Evolutionary conservation across 1,140 invertebrate genomes (phyloP).

Genomic region (Drosophila ananassae): DNA sequence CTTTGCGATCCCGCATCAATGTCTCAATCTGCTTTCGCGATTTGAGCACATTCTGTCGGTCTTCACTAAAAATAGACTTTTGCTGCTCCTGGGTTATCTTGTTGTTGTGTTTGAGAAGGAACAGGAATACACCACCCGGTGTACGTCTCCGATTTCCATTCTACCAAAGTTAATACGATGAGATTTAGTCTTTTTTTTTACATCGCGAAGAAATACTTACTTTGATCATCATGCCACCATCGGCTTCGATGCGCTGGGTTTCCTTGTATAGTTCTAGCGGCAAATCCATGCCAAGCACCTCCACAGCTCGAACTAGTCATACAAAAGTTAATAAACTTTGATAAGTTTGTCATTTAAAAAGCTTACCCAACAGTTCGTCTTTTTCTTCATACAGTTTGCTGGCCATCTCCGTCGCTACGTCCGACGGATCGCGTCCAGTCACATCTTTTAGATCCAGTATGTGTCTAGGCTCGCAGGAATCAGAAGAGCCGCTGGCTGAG

Average conservation of each 20-base stretch:
- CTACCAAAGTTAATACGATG: constrained; percentile 83
- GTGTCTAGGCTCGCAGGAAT: constrained; percentile 67
- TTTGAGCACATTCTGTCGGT: constrained; percentile 86
- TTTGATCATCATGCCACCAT: constrained; percentile 93
- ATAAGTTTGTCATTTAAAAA: constrained; percentile 14
- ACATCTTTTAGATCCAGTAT: constrained; percentile 84
- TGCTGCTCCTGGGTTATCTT: constrained; percentile 88
- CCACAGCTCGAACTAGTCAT: constrained; percentile 88
- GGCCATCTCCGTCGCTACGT: constrained; percentile 88
- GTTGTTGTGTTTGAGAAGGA: constrained; percentile 90
- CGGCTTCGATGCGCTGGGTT: constrained; percentile 91
- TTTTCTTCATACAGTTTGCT: constrained; percentile 89
- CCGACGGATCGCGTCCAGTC: constrained; percentile 84
- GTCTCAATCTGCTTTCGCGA: constrained; percentile 85
- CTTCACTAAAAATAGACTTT: constrained; percentile 89
- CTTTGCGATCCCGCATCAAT: constrained; percentile 86
- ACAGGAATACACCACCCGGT: constrained; percentile 92
- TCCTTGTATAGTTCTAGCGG: constrained; percentile 90
- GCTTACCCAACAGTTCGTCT: constrained; percentile 88
- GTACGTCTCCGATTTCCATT: constrained; percentile 92
- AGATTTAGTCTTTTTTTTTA: neutral
- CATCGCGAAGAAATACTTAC: constrained; percentile 80
- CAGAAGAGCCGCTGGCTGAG: constrained; percentile 71
- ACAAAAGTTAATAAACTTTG: neutral
- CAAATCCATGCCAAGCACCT: constrained; percentile 89